Base-by-base conservation (phyloP, 1,140 invertebrate genomes). In the Pentalonia nigronervosa region DNA sequence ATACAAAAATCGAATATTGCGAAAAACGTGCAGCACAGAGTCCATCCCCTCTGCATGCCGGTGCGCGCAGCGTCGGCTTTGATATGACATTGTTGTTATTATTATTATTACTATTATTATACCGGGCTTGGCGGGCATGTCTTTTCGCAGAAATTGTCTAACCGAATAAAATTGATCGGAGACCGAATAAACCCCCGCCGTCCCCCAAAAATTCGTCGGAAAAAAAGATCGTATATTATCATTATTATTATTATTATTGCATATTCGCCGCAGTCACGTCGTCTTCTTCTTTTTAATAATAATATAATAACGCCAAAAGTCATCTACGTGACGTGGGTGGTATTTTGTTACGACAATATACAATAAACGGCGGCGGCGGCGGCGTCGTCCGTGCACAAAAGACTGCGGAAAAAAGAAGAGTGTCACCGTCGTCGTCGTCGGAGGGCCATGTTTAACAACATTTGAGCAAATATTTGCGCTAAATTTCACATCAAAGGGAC, bases 401-500 rank as follows among this genome's bases (percentile, higher is more conserved):
- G 34, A 84, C 83, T 76, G 14, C 8, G 25, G n/a, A 53, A n/a
- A 88, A 53, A 21, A 53, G 47, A 89, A 53, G 34, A 89, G 30
- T 48, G 47, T 87, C 25, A 67, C 41, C n/a, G 25, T 50, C 50
- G 47, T 21, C 47, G 47, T 36, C 34, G 50, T 53, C 34, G 48
- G 87, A 89, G 48, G 88, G 88, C 88, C 34, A 89, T 89, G 50
- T 89, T 89, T 53, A 56, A 53, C 50, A 47, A 92, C 76, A 50
- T 81, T 30, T 92, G 91, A 50, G 91, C 91, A 92, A 83, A 92
- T 92, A 92, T 92, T 92, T 92, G 91, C 47, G 76, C 67, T 92
- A 92, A 92, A 92, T 92, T 92, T 92, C 91, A 92, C 67, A 81
- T 50, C 47, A 92, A 92, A 83, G 45, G 91, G 76, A 92, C n/a